Conservation (phyloP, 1,140 invertebrate genomes). For the Heliothis virescens region DNA sequence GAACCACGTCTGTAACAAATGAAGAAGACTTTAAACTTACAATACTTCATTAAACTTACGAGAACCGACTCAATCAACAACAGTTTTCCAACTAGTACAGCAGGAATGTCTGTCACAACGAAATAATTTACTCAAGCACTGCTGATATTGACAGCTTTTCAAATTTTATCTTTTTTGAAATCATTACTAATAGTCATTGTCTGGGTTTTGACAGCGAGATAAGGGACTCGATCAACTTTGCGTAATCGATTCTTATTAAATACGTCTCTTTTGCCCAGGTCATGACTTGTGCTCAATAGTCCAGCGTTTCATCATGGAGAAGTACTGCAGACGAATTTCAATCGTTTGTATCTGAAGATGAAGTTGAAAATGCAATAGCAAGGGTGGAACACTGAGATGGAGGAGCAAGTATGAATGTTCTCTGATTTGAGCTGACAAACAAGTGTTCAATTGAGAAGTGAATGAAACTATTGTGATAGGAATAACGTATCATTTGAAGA, state of each 20-base stretch:
- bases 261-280: slow-evolving; percentile 55
- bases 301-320: slow-evolving; percentile 53
- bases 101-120: not conserved
- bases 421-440: slow-evolving; percentile 62
- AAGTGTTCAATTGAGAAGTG: slow-evolving; percentile 68
- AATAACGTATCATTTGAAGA: slow-evolving; percentile 56
- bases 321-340: slow-evolving; percentile 19
- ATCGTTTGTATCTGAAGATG: not conserved
- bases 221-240: slow-evolving; percentile 51
- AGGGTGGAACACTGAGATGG: slow-evolving; percentile 15
- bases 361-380: slow-evolving; percentile 30
- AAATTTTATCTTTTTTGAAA: slow-evolving; percentile 40
- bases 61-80: too few relatives aligned
- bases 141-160: slow-evolving; percentile 37
- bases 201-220: slow-evolving; percentile 31
- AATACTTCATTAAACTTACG: too few relatives aligned
- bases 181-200: slow-evolving; percentile 32
- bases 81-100: not conserved
- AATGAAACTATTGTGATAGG: slow-evolving; percentile 70
- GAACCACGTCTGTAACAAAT: too few relatives aligned
- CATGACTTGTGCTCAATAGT: slow-evolving; percentile 56
- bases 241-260: slow-evolving; percentile 56
- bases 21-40: too few relatives aligned
- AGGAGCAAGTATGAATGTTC: slow-evolving; percentile 53
- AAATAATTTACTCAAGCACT: slow-evolving; percentile 31